A percentile compares a stretch with the other conserved stretches of the same genome.
Evolutionary conservation across 2,113 vertebrate species (phyloP).

Genomic region (Callipepla californica): DNA sequence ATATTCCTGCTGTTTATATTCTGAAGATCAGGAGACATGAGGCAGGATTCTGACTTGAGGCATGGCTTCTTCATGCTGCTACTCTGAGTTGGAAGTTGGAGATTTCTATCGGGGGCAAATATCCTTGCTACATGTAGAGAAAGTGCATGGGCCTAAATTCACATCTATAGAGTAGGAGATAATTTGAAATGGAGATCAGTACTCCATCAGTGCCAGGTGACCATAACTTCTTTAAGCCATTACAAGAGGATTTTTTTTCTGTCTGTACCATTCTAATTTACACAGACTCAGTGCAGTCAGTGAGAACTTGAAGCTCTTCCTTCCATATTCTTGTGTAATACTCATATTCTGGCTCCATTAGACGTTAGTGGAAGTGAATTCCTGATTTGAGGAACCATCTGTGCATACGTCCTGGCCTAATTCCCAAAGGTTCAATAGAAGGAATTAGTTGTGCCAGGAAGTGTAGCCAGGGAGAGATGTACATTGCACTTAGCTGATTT

Average conservation of each 20-base stretch:
- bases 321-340: neutral
- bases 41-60: neutral
- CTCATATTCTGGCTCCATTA: neutral
- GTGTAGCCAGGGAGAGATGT: neutral
- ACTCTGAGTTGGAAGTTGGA: neutral
- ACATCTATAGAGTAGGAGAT: neutral
- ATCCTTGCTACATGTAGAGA: neutral
- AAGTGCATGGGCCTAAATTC: neutral
- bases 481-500: conserved; percentile 12
- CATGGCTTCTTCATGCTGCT: neutral
- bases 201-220: too few species aligned
- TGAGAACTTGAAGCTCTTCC: neutral
- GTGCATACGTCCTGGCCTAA: neutral
- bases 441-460: conserved; percentile 28
- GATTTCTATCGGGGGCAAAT: neutral
- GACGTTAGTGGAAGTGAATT: neutral
- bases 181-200: neutral
- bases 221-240: neutral
- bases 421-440: conserved; percentile 31
- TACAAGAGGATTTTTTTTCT: neutral
- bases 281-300: neutral
- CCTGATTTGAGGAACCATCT: conserved; percentile 4
- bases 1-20: neutral
- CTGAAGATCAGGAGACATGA: neutral
- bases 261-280: neutral